Evolutionary conservation across 30 jellyfish, hydroid and myxozoan genomes (phyloP).

Genomic region (Aurelia aurita): DNA sequence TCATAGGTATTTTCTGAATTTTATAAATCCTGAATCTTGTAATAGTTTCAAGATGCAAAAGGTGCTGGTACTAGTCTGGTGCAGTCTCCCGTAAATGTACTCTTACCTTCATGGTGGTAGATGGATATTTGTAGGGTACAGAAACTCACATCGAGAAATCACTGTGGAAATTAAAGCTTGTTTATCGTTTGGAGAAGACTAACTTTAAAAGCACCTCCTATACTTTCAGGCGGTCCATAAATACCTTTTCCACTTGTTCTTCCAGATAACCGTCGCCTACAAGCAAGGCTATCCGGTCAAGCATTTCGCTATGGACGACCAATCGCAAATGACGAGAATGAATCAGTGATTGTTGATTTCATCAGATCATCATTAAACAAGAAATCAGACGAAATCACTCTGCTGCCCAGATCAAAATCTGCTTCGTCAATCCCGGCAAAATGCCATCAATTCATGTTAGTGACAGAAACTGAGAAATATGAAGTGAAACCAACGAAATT

Average conservation of each 20-base stretch:
- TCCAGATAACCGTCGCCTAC: slow-evolving; percentile 28
- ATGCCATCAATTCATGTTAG: slow-evolving; percentile 50
- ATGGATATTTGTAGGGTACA: no score
- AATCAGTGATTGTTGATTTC: slow-evolving; percentile 44
- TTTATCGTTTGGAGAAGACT: no score
- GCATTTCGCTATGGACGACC: slow-evolving; percentile 71
- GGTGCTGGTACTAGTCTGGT: no score
- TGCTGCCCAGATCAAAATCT: slow-evolving; percentile 72
- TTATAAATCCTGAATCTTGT: no score
- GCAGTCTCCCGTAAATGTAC: no score
- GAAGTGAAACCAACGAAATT: slow-evolving; percentile 14
- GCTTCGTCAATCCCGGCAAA: slow-evolving; percentile 77
- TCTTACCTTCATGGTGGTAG: no score
- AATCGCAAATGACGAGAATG: slow-evolving; percentile 57
- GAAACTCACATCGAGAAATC: no score
- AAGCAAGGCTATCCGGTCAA: slow-evolving; percentile 76
- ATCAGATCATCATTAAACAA: slow-evolving; percentile 46
- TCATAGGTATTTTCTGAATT: no score
- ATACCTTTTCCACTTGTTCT: neutral
- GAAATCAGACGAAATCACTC: slow-evolving; percentile 29
- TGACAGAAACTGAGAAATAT: slow-evolving; percentile 41
- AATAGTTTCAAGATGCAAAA: no score
- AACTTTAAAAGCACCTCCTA: no score
- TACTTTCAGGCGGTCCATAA: no score
- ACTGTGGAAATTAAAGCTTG: no score